Base-by-base conservation (phyloP, 2,888 invertebrate species). In the Phasia obesa region DNA sequence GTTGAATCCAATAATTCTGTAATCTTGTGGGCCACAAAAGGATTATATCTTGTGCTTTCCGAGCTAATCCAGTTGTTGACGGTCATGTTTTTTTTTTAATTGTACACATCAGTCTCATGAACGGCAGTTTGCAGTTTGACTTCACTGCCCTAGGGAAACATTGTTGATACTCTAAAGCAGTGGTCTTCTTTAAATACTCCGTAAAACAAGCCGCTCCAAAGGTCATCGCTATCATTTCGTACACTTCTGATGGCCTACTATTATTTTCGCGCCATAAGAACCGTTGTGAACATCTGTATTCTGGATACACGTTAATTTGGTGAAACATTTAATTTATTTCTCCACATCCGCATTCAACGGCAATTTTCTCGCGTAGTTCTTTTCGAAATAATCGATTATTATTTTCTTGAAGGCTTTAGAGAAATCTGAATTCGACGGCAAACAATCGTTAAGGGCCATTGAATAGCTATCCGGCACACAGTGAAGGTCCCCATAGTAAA, bases 61-160 rank as follows among this genome's bases (percentile, higher is more conserved):
- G n/a, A n/a, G n/a, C n/a, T n/a, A n/a, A n/a, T n/a, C n/a, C n/a
- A n/a, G n/a, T n/a, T n/a, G n/a, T n/a, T n/a, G n/a, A n/a, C n/a
- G n/a, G n/a, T n/a, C n/a, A n/a, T n/a, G n/a, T n/a, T n/a, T n/a
- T n/a, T n/a, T n/a, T n/a, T n/a, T n/a, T n/a, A n/a, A n/a, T n/a
- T n/a, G n/a, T n/a, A n/a, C n/a, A n/a, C n/a, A n/a, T n/a, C n/a
- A n/a, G n/a, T n/a, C n/a, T n/a, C n/a, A n/a, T n/a, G n/a, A n/a
- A n/a, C n/a, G n/a, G n/a, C n/a, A n/a, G n/a, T n/a, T n/a, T n/a
- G n/a, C n/a, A n/a, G n/a, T n/a, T 80, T 9, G 64, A 69, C 53
- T 65, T 35, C 3, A 76, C 31, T 17, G 85, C 81, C 42, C 79
- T 47, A 17, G n/a, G n/a, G n/a, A n/a, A n/a, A n/a, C n/a, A n/a